Evolutionary conservation across 2,113 vertebrate genomes (phyloP).

Genomic region (Onychorhynchus coronatus): DNA sequence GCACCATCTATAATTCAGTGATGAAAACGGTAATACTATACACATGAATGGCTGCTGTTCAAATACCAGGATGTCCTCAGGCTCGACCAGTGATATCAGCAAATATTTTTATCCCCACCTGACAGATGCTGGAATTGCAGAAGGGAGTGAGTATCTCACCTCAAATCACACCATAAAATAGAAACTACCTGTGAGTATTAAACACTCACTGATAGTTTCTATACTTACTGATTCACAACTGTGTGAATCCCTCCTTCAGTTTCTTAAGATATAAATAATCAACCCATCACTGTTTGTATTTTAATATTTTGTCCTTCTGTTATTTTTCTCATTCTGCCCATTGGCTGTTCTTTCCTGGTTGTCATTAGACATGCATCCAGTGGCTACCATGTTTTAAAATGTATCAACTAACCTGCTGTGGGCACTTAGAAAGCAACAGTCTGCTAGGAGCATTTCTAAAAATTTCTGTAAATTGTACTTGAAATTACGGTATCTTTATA

Average conservation of each 20-base stretch:
- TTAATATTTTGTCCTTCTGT: background rate
- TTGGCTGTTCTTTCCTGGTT: background rate
- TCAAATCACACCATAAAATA: background rate
- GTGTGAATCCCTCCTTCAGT: background rate
- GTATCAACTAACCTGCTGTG: background rate
- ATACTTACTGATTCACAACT: background rate
- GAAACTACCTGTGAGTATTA: background rate
- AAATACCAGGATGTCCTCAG: background rate
- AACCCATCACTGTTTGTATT: background rate
- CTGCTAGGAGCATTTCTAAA: background rate
- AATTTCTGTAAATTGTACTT: background rate
- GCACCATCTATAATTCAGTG: background rate
- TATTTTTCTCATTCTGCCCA: background rate
- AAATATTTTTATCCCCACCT: background rate
- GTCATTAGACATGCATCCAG: background rate
- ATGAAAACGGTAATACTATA: background rate
- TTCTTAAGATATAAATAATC: background rate
- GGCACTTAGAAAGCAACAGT: background rate
- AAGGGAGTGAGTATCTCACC: background rate
- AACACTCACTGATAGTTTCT: background rate
- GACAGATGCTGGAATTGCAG: background rate
- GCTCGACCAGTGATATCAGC: background rate
- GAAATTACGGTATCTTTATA: background rate
- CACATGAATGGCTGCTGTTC: background rate
- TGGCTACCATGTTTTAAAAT: background rate